Conservation (phyloP, 2,113 vertebrate genomes). For the Podarcis raffonei region DNA sequence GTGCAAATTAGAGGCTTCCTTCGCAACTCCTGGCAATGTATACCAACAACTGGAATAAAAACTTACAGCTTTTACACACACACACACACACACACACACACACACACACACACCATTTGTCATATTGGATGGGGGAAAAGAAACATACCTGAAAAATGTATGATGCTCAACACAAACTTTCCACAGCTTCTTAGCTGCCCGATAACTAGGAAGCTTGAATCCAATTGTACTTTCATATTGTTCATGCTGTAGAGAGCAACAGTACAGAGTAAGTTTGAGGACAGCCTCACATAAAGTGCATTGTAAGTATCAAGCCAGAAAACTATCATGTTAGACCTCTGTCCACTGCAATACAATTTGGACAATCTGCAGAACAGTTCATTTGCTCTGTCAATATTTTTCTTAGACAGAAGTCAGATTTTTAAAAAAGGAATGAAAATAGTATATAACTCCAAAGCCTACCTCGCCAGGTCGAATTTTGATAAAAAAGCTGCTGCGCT, state of each 20-base stretch:
- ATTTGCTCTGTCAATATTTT: neutral
- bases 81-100: neutral
- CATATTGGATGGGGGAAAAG: neutral
- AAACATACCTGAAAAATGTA: conserved; percentile 94
- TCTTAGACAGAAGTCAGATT: neutral
- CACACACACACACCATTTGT: neutral
- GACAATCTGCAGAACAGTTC: neutral
- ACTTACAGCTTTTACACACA: neutral
- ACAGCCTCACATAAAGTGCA: neutral
- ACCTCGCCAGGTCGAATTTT: conserved; percentile 98
- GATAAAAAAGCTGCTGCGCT: conserved; percentile 97
- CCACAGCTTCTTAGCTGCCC: conserved; percentile 97
- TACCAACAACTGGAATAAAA: neutral
- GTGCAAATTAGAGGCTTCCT: neutral
- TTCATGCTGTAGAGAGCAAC: conserved; percentile 82
- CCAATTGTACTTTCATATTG: conserved; percentile 97
- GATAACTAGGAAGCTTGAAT: conserved; percentile 96
- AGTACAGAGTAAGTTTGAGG: neutral
- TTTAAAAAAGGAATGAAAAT: neutral
- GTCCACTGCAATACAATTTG: neutral
- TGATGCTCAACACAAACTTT: conserved; percentile 99
- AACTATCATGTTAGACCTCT: neutral
- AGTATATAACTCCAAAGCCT: neutral
- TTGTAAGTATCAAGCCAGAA: neutral
- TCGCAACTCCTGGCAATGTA: neutral